These are phyloP conservation scores for Burhinus bistriatus DNA, from an alignment of 2,113 vertebrate species.

Conservation along the genomic window DNA sequence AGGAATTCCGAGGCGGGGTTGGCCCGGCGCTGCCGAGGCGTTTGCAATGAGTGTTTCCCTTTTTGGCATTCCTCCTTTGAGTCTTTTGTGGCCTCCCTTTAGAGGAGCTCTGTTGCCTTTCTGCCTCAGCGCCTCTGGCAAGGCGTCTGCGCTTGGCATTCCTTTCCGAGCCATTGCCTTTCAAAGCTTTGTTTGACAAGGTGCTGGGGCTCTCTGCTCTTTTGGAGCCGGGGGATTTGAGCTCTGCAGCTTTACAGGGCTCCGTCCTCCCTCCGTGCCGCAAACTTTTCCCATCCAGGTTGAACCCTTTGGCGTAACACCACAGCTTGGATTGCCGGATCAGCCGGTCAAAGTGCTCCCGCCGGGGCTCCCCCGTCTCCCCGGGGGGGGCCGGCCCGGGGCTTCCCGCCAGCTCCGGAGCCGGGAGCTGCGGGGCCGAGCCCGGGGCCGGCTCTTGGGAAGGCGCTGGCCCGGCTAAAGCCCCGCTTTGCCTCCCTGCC, in stretches of 20 bases:
- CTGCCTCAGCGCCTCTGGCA: constrained; percentile 10
- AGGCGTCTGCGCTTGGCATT: constrained; percentile 48
- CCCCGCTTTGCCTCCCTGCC: background rate
- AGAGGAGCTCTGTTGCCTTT: background rate
- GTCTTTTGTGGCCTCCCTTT: background rate
- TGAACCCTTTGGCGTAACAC: constrained; percentile 80
- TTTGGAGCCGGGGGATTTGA: background rate
- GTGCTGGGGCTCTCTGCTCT: constrained; percentile 12
- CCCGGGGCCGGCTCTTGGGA: background rate
- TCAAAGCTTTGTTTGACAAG: constrained; percentile 50
- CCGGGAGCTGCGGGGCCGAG: background rate
- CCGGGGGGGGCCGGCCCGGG: background rate
- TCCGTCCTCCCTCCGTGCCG: constrained; percentile 39
- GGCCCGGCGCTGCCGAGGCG: constrained; percentile 19
- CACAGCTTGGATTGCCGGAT: constrained; percentile 77
- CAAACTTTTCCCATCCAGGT: constrained; percentile 71
- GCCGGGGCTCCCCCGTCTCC: constrained; percentile 35
- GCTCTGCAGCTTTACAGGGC: background rate
- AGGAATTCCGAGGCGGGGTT: constrained; percentile 66
- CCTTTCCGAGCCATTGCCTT: constrained; percentile 39
- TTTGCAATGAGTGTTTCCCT: constrained; percentile 14
- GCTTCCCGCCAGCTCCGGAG: background rate
- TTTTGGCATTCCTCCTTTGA: background rate
- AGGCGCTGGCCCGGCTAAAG: background rate
- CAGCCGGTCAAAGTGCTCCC: constrained; percentile 74